A percentile compares a stretch with the other conserved stretches of the same genome.
These are phyloP conservation scores for Crossaster papposus DNA, from an alignment of 53 echinoderm and acorn worm species.

Conservation along the genomic window DNA sequence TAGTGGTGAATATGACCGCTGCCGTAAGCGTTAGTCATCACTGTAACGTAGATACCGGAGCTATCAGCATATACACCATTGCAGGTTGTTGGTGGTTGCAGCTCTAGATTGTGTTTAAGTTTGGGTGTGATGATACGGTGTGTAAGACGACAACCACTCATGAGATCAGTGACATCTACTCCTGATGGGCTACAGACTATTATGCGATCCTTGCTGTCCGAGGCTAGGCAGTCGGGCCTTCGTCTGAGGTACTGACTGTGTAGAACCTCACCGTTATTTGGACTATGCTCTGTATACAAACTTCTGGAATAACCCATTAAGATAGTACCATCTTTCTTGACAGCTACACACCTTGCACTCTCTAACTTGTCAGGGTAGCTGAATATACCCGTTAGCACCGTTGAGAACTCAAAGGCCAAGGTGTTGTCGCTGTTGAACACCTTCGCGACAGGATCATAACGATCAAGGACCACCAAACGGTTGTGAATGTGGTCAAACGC, in stretches of 20 bases:
- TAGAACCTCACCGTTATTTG: background rate
- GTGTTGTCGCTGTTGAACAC: background rate
- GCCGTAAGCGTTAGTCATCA: background rate
- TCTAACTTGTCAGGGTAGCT: background rate
- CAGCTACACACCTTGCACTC: background rate
- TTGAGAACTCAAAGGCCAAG: background rate
- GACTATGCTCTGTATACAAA: background rate
- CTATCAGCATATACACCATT: background rate
- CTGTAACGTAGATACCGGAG: background rate
- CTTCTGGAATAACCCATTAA: background rate
- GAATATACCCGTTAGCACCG: background rate
- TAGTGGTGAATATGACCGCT: constrained; percentile 11
- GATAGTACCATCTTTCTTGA: constrained; percentile 15
- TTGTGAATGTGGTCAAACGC: background rate
- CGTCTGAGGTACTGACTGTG: background rate
- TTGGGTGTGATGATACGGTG: background rate
- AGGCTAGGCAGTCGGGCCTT: background rate
- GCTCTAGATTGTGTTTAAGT: background rate
- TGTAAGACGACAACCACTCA: background rate
- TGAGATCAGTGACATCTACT: constrained; percentile 2
- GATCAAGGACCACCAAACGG: background rate
- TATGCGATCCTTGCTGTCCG: background rate
- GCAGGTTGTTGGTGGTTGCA: background rate
- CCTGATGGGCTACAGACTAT: background rate
- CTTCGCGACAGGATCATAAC: background rate